Conservation (phyloP, 2,888 invertebrate genomes). For the Hydraecia micacea region DNA sequence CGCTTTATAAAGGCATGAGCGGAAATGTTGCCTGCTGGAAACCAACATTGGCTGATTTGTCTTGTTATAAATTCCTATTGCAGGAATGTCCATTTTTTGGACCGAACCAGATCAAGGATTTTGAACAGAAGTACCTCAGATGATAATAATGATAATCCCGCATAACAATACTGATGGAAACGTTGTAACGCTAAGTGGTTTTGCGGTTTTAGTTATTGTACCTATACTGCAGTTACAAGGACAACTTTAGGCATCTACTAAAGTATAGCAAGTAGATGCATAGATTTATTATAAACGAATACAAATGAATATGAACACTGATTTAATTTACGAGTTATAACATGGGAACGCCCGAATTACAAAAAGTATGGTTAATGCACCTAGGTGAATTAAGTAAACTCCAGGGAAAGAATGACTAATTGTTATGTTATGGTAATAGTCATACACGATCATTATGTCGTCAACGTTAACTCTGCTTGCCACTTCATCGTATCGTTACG, state of each 20-base stretch:
- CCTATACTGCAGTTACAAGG: neutral
- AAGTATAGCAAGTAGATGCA: neutral
- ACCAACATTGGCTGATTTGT: neutral
- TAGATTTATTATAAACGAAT: neutral
- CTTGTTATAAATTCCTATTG: neutral
- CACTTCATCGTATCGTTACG: constrained; percentile 42
- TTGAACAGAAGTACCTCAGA: neutral
- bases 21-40: neutral
- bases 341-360: neutral
- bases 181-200: neutral
- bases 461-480: constrained; percentile 6
- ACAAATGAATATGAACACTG: constrained; percentile 3
- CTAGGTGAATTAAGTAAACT: no score
- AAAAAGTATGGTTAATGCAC: no score
- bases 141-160: neutral
- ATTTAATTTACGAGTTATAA: constrained; percentile 23
- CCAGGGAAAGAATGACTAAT: constrained; percentile 55
- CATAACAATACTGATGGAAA: neutral
- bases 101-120: neutral
- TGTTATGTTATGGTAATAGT: constrained; percentile 36
- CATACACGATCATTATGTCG: constrained; percentile 6
- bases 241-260: neutral
- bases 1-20: neutral
- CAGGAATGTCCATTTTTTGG: neutral
- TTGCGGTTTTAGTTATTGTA: constrained; percentile 11